Evolutionary conservation across 2,888 invertebrate species (phyloP).

Genomic region (Epsilonema sp.): DNA sequence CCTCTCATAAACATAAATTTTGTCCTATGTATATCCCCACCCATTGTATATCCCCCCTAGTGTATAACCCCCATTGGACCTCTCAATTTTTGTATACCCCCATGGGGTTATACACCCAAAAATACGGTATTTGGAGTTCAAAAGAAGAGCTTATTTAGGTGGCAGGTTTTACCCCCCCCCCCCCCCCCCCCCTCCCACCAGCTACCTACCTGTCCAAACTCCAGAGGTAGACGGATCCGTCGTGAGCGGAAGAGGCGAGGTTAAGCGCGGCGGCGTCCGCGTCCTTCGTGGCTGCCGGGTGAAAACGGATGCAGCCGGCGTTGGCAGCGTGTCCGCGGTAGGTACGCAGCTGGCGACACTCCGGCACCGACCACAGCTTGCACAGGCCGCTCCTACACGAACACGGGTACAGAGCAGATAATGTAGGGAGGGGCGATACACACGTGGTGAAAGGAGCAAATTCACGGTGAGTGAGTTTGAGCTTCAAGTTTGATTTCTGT

Average conservation of each 20-base stretch:
- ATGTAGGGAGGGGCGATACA: too few species aligned
- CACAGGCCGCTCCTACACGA: conserved; percentile 86
- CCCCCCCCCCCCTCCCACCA: too few species aligned
- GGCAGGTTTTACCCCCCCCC: too few species aligned
- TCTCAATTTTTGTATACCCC: too few species aligned
- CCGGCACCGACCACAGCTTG: conserved; percentile 71
- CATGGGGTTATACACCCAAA: too few species aligned
- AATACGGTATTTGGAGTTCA: too few species aligned
- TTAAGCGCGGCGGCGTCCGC: conserved; percentile 46
- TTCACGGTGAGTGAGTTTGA: not conserved
- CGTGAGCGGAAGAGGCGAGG: conserved; percentile 72
- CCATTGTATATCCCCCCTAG: too few species aligned
- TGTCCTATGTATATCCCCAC: too few species aligned
- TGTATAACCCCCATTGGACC: too few species aligned
- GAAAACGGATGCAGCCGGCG: conserved; percentile 73
- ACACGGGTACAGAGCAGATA: too few species aligned
- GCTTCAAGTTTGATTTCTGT: not conserved
- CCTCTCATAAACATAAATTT: too few species aligned
- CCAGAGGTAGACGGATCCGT: conserved; percentile 62
- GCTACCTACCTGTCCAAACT: conserved; percentile 45
- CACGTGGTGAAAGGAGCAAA: not conserved
- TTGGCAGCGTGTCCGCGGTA: conserved; percentile 62
- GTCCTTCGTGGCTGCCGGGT: conserved; percentile 50
- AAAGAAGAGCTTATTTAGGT: too few species aligned
- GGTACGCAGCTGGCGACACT: conserved; percentile 53